Conservation (phyloP, 2,113 vertebrate genomes). For the Rhinopomastus cyanomelas region DNA sequence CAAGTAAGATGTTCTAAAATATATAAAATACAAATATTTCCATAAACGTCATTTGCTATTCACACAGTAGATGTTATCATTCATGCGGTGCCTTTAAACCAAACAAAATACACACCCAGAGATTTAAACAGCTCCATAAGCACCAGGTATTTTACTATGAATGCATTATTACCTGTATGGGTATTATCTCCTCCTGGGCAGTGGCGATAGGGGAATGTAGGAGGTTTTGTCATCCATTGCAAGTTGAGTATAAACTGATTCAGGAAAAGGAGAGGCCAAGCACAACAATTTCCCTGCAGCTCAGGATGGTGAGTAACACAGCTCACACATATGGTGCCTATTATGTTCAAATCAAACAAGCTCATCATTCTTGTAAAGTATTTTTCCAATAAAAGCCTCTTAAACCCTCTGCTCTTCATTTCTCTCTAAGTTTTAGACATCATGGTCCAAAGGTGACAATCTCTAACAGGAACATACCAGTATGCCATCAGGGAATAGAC, state of each 20-base stretch:
- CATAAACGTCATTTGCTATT: slow-evolving; percentile 1
- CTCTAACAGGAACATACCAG: not conserved
- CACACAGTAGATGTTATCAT: not conserved
- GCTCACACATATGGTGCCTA: slow-evolving; percentile 16
- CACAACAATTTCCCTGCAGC: not conserved
- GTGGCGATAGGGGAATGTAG: not conserved
- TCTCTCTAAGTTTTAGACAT: not conserved
- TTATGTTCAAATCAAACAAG: slow-evolving; percentile 28
- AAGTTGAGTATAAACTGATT: not conserved
- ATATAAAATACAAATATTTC: slow-evolving; percentile 4
- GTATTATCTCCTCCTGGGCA: not conserved
- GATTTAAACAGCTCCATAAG: not conserved
- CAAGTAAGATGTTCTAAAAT: slow-evolving; percentile 14
- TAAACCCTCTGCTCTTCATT: not conserved
- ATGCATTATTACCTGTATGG: not conserved
- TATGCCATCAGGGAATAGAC: not conserved
- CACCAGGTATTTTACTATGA: not conserved
- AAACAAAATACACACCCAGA: slow-evolving; percentile 13
- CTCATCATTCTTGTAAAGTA: slow-evolving; percentile 25
- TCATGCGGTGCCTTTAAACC: slow-evolving; percentile 11
- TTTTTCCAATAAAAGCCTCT: not conserved
- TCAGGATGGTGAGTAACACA: not conserved
- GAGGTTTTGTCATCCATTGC: not conserved
- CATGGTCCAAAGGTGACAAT: not conserved
- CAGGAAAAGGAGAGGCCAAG: not conserved